Percentiles rank a stretch among this genome's conserved stretches.
Conservation (phyloP, 2,113 vertebrate species). For the Campylorhamphus procurvoides region DNA sequence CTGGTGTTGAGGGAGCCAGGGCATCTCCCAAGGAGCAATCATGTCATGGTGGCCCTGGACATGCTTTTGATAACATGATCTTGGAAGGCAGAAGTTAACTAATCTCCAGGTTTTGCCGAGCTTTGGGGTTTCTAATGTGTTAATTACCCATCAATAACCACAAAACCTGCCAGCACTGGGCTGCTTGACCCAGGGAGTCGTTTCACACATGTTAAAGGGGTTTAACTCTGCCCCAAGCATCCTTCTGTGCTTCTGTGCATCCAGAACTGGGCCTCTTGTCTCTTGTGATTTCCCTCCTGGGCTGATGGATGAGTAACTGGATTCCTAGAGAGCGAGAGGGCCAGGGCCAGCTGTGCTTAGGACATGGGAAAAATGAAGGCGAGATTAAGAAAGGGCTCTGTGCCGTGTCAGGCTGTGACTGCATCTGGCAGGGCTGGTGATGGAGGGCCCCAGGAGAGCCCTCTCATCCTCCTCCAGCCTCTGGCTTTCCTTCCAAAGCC, state of each 20-base stretch:
- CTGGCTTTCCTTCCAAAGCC: neutral
- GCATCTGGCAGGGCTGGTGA: neutral
- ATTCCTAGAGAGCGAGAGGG: conserved; percentile 36
- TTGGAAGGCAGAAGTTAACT: neutral
- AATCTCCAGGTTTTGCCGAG: neutral
- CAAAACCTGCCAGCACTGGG: neutral
- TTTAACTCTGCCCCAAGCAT: neutral
- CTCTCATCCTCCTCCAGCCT: neutral
- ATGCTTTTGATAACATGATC: neutral
- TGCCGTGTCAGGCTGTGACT: neutral
- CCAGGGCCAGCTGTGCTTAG: conserved; percentile 18
- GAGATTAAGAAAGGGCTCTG: conserved; percentile 12
- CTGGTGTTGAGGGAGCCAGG: neutral
- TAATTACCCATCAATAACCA: neutral
- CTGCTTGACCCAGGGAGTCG: neutral
- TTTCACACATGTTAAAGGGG: neutral
- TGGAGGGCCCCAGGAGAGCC: neutral
- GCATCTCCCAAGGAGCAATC: neutral
- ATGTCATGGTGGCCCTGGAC: neutral
- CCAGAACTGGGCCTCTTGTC: neutral
- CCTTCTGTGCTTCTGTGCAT: neutral
- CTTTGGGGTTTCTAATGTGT: neutral
- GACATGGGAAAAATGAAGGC: conserved; percentile 38
- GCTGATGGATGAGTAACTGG: neutral
- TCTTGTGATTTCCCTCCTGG: neutral